Percentiles rank a stretch among this genome's conserved stretches.
These are phyloP conservation scores for Phoeniculus purpureus DNA, from an alignment of 2,797 vertebrate genomes.

Conservation along the genomic window DNA sequence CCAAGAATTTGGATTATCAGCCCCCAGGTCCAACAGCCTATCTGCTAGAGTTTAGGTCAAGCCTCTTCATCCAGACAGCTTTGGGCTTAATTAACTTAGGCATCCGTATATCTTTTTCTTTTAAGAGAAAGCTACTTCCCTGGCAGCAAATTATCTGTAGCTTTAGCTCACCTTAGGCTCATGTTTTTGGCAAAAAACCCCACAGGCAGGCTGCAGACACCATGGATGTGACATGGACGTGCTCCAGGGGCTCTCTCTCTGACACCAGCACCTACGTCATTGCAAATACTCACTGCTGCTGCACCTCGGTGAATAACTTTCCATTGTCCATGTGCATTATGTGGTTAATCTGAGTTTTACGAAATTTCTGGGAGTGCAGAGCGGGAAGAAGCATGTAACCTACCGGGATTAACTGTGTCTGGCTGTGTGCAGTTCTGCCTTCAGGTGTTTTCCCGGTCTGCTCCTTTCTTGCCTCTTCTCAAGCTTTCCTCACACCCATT, in stretches of 20 bases:
- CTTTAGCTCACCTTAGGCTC: not conserved
- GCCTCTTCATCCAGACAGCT: not conserved
- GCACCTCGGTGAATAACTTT: not conserved
- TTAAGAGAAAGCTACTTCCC: not conserved
- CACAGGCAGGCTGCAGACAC: rapidly evolving
- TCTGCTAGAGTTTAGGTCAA: not conserved
- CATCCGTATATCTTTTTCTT: too few species aligned
- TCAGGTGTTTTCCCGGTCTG: not conserved
- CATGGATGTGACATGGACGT: rapidly evolving
- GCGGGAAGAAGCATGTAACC: not conserved
- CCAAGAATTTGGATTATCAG: not conserved
- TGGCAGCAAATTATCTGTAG: not conserved
- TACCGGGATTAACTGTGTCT: not conserved
- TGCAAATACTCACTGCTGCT: not conserved
- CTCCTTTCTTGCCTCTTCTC: not conserved
- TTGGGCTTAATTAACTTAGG: not conserved
- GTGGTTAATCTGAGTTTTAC: not conserved
- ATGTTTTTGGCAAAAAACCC: not conserved
- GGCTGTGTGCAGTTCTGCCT: not conserved
- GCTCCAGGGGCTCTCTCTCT: not conserved
- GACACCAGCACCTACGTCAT: rapidly evolving
- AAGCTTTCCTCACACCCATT: not conserved
- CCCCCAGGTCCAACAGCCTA: not conserved
- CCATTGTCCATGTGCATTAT: rapidly evolving
- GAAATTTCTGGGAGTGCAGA: not conserved